Percentiles rank a stretch among this genome's conserved stretches.
phyloP scores from a whole-genome alignment of 92 coral and sea anemone genomes.

The Bergia sp. region DNA sequence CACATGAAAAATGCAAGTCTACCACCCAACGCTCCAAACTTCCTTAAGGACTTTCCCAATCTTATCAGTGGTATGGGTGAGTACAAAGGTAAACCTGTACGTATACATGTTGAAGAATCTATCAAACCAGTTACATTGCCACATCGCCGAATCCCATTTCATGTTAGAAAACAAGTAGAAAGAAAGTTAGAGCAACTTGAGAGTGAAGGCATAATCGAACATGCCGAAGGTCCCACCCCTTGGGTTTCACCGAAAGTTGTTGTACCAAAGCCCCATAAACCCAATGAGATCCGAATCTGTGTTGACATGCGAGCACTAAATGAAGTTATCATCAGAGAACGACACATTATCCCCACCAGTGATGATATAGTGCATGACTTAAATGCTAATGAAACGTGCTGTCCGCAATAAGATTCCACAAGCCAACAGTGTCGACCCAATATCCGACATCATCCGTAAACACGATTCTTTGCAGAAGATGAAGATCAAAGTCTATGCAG shows the following conservation, averaged over 20 bases:
- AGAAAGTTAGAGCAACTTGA: conserved; percentile 45
- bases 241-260: conserved; percentile 56
- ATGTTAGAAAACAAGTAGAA: conserved; percentile 53
- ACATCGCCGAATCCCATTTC: conserved; percentile 58
- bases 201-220: conserved; percentile 47
- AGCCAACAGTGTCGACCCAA: too few relatives aligned
- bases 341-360: conserved; percentile 61
- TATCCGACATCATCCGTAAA: too few relatives aligned
- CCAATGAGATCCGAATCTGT: conserved; percentile 55
- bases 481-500: too few relatives aligned
- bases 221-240: conserved; percentile 59
- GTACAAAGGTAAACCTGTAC: conserved; percentile 56
- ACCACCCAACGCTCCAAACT: conserved; percentile 52
- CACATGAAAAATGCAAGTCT: background rate
- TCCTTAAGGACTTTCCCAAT: conserved; percentile 48
- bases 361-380: conserved; percentile 56
- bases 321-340: conserved; percentile 60
- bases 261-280: too few relatives aligned
- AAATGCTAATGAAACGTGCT: background rate
- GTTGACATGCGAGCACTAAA: conserved; percentile 62
- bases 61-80: conserved; percentile 55
- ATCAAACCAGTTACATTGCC: conserved; percentile 51
- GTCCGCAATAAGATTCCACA: too few relatives aligned
- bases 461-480: too few relatives aligned
- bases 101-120: conserved; percentile 54